Conservation (phyloP, 2,888 invertebrate species). For the Meganola albula region DNA sequence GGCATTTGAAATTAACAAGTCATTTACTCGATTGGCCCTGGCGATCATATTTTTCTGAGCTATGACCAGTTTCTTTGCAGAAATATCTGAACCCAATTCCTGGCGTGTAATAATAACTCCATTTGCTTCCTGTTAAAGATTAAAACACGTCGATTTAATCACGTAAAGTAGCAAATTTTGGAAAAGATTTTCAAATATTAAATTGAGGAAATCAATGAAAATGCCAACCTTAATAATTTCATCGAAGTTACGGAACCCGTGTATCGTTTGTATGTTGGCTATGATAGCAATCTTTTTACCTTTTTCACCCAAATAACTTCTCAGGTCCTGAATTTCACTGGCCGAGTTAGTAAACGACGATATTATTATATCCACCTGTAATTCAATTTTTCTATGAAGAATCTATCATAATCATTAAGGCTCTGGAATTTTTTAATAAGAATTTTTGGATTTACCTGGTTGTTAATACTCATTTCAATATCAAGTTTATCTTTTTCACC, state of each 20-base stretch:
- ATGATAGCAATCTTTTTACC: constrained; percentile 60
- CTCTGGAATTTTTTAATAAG: background rate
- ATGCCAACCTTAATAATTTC: constrained; percentile 48
- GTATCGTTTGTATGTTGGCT: constrained; percentile 58
- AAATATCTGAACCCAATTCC: constrained; percentile 68
- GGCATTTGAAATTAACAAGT: background rate
- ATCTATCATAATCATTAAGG: background rate
- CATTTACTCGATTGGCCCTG: constrained; percentile 57
- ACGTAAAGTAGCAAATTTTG: too few species aligned
- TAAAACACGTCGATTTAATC: too few species aligned
- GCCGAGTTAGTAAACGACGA: constrained; percentile 49
- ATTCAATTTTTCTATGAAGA: constrained; percentile 9
- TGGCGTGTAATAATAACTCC: constrained; percentile 83
- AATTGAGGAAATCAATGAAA: background rate
- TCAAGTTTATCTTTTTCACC: constrained; percentile 52
- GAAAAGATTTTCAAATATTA: too few species aligned
- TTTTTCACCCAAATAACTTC: constrained; percentile 50
- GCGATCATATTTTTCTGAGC: constrained; percentile 76
- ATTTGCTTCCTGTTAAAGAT: constrained; percentile 67
- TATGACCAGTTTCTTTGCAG: constrained; percentile 68
- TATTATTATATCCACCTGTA: constrained; percentile 59
- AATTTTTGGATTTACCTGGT: constrained; percentile 43
- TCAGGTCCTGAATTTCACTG: constrained; percentile 43
- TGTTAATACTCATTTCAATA: constrained; percentile 51
- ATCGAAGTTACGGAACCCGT: constrained; percentile 56